These are phyloP conservation scores for Peromyscus eremicus DNA, from an alignment of 2,797 vertebrate genomes.

Conservation along the genomic window DNA sequence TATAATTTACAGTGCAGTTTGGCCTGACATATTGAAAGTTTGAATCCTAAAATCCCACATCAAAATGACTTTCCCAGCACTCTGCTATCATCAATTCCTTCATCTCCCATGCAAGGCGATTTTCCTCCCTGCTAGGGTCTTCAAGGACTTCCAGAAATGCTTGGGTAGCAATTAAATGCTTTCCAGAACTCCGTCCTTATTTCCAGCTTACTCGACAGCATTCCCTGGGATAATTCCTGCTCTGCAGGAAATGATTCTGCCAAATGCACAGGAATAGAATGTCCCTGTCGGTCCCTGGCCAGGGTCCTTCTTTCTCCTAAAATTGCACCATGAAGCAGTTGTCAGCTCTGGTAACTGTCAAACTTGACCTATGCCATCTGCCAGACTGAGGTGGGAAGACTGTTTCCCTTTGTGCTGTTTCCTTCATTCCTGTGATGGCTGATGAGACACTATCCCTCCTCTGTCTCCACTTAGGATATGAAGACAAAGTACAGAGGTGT, in stretches of 20 bases:
- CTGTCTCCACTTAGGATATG: not conserved
- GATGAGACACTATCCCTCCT: not conserved
- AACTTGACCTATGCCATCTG: slow-evolving; percentile 64
- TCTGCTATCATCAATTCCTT: not conserved
- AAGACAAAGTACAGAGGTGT: not conserved
- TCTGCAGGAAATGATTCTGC: slow-evolving; percentile 36
- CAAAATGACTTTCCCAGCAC: not conserved
- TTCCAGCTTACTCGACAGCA: slow-evolving; percentile 29
- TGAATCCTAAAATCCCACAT: not conserved
- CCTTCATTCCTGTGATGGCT: not conserved
- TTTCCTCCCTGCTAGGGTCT: not conserved
- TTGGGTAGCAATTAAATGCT: slow-evolving; percentile 59
- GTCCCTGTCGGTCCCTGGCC: not conserved
- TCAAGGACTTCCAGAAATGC: slow-evolving; percentile 57
- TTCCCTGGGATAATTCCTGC: slow-evolving; percentile 1
- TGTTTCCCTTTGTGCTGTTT: not conserved
- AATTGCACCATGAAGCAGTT: slow-evolving; percentile 17
- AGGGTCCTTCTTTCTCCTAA: slow-evolving; percentile 3
- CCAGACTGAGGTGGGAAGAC: not conserved
- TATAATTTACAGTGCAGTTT: slow-evolving; percentile 9
- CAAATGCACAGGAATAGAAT: not conserved
- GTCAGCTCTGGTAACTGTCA: slow-evolving; percentile 70
- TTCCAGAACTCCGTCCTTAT: slow-evolving; percentile 68
- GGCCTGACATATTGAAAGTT: not conserved
- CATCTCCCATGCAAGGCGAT: not conserved